phyloP scores from a whole-genome alignment of 2,888 invertebrate genomes.

The Amiota communis region DNA sequence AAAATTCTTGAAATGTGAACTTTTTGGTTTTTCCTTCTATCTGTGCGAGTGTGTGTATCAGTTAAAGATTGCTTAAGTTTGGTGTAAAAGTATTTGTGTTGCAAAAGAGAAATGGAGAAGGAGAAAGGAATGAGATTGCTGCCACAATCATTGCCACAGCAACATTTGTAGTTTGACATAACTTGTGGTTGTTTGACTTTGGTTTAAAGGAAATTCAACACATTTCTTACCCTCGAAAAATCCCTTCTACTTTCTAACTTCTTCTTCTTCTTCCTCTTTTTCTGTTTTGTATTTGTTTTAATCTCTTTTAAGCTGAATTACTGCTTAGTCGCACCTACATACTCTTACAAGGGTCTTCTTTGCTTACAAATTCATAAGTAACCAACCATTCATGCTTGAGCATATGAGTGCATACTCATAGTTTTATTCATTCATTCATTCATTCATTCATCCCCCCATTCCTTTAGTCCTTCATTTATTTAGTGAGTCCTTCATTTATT shows the following conservation, averaged over 20 bases:
- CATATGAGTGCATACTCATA: too few relatives aligned
- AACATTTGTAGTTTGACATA: conserved; percentile 14
- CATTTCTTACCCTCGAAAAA: not conserved
- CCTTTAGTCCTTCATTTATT: not conserved
- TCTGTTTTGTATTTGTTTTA: not conserved
- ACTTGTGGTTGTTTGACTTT: conserved; percentile 22
- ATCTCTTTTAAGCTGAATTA: conserved; percentile 4
- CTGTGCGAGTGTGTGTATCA: conserved; percentile 1
- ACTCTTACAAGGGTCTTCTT: not conserved
- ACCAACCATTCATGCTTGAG: not conserved
- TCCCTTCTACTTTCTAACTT: not conserved
- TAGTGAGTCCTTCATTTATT: not conserved
- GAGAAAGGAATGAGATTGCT: not conserved
- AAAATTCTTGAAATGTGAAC: conserved; percentile 26
- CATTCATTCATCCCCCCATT: not conserved
- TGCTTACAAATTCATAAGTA: not conserved
- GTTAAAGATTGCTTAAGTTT: conserved; percentile 6
- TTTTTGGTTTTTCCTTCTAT: conserved; percentile 9
- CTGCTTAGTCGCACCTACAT: conserved; percentile 3
- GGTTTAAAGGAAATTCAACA: conserved; percentile 7
- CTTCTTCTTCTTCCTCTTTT: not conserved
- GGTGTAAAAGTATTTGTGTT: not conserved
- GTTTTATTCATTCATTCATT: not conserved
- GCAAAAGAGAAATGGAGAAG: not conserved
- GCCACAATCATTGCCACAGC: not conserved